Base-by-base conservation (phyloP, 2,797 vertebrate species). In the Sebastes oblongus region DNA sequence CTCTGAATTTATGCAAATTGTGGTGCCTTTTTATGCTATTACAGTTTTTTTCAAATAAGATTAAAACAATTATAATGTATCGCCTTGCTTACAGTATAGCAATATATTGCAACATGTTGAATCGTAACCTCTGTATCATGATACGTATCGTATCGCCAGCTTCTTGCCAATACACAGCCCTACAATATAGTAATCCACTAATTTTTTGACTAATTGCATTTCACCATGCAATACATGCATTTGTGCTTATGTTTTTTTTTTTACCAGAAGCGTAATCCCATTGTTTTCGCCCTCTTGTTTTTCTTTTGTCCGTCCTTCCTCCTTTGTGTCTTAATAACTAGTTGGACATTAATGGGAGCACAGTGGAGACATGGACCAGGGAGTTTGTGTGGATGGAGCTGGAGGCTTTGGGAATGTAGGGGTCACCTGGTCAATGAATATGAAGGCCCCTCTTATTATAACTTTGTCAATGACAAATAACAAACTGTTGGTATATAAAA, bases 391-490 rank as follows among this genome's bases (percentile, higher is more conserved):
- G 75, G 70, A 80, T 42, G 81, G 66, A 83, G 88, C 91, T 90
- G 82, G 69, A 88, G 86, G 92, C 90, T 88, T 89, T 83, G 82
- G 92, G 91, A 94, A 92, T 78, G 85, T 55, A 89, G 82, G 93
- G 95, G 94, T 95, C 93, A 93, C 90, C 87, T 93, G 93, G 91
- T 94, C 93, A 94, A 94, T 95, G 94, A 95, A 95, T 95, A 95
- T 91, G 93, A 95, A 95, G 93, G 92, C 93, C 91, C 89, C 90
- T 92, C 93, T 93, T 93, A 94, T 96, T 95, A 95, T 91, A 95
- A 95, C 94, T 96, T 94, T 95, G 95, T 95, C 94, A 94, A 93
- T 96, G 95, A 96, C 95, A 96, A 96, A 96, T 96, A 95, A 94
- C 93, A 95, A 95, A 95, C 83, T 93, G 93, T 94, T 94, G 94